Conservation (phyloP, 2,888 invertebrate species). For the Callyntrura sp. region DNA sequence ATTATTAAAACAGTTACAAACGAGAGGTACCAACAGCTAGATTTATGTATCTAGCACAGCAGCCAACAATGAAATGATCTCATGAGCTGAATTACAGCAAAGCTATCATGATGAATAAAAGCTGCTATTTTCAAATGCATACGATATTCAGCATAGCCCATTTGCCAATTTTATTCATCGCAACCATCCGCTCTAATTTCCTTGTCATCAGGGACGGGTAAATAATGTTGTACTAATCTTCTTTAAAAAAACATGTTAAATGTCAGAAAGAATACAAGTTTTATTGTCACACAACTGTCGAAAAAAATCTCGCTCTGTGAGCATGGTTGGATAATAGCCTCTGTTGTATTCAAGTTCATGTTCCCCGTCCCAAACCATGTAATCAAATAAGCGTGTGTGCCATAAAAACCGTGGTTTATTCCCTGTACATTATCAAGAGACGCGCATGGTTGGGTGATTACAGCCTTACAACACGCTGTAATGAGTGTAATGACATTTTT, state of each 20-base stretch:
- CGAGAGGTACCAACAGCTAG: too few relatives aligned
- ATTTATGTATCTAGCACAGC: neutral
- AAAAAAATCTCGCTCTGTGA: neutral
- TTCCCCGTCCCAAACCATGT: neutral
- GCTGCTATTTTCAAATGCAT: neutral
- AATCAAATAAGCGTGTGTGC: too few relatives aligned
- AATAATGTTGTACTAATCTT: neutral
- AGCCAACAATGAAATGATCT: neutral
- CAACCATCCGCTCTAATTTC: neutral
- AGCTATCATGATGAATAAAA: neutral
- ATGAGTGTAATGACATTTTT: too few relatives aligned
- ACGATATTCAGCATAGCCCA: neutral
- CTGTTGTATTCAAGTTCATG: neutral
- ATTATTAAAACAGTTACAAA: neutral
- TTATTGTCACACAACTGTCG: slow-evolving; percentile 31
- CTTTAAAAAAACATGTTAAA: neutral
- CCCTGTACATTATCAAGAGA: too few relatives aligned
- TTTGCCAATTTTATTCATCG: neutral
- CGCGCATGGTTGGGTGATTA: too few relatives aligned
- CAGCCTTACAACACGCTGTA: too few relatives aligned
- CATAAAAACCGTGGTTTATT: too few relatives aligned
- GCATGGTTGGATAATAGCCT: neutral
- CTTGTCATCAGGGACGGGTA: neutral
- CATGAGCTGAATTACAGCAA: neutral
- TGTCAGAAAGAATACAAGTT: neutral